phyloP scores from a whole-genome alignment of 2,888 invertebrate genomes.

The Drosophila birchii region DNA sequence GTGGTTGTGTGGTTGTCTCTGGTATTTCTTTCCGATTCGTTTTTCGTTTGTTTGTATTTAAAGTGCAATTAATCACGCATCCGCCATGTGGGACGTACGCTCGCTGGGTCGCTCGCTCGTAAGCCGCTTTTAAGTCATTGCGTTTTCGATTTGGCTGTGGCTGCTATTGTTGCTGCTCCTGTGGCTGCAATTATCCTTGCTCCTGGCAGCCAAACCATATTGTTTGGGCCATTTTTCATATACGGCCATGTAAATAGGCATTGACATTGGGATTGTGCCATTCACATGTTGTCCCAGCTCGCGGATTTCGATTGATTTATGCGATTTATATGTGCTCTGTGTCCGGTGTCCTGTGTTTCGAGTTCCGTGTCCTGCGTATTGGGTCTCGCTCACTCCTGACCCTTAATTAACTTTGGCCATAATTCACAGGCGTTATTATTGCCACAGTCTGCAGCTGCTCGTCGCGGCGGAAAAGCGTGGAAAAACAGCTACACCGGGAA shows the following conservation, averaged over 20 bases:
- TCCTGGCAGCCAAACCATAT: conserved; percentile 23
- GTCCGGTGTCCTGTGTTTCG: neutral
- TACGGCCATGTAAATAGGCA: conserved; percentile 71
- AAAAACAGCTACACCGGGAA: conserved; percentile 31
- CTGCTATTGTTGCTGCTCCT: conserved; percentile 29
- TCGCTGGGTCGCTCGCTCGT: conserved; percentile 32
- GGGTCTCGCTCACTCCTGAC: conserved; percentile 24
- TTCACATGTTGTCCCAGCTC: conserved; percentile 57
- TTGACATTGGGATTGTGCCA: conserved; percentile 62
- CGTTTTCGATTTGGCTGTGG: conserved; percentile 34
- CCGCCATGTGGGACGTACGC: conserved; percentile 48
- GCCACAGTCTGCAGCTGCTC: conserved; percentile 49
- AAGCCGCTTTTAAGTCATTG: conserved; percentile 74
- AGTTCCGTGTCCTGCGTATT: neutral
- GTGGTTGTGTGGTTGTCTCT: neutral
- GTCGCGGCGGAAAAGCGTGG: conserved; percentile 22
- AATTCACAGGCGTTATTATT: conserved; percentile 52
- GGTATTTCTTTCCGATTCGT: neutral
- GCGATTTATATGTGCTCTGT: conserved; percentile 6
- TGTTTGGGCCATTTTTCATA: conserved; percentile 70
- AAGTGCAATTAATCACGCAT: conserved; percentile 78
- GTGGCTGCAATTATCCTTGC: conserved; percentile 25
- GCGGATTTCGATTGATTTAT: conserved; percentile 61
- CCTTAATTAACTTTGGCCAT: conserved; percentile 62
- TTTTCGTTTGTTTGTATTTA: conserved; percentile 48